These are phyloP conservation scores for Limenitis camilla DNA, from an alignment of 2,888 invertebrate genomes.

Conservation along the genomic window DNA sequence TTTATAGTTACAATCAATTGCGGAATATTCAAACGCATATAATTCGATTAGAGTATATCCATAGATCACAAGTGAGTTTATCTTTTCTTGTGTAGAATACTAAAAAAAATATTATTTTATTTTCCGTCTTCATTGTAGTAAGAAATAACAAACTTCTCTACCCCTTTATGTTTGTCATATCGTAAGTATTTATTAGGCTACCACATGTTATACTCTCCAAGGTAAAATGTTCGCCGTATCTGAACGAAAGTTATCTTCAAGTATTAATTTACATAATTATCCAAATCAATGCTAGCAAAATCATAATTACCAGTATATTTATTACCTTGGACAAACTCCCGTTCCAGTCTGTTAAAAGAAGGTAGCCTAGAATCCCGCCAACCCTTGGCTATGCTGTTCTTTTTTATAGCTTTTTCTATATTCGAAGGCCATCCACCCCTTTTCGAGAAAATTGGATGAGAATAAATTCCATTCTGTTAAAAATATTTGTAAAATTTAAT, in stretches of 20 bases:
- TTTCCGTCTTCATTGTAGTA: too few species aligned
- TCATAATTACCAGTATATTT: background rate
- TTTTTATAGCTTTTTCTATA: constrained; percentile 49
- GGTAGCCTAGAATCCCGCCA: constrained; percentile 55
- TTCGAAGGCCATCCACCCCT: constrained; percentile 65
- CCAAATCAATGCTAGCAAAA: background rate
- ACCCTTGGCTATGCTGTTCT: constrained; percentile 51
- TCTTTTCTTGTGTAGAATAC: too few species aligned
- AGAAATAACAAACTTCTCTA: too few species aligned
- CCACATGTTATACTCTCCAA: too few species aligned
- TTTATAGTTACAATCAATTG: too few species aligned
- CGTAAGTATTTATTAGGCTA: too few species aligned
- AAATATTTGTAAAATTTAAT: background rate
- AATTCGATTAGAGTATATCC: too few species aligned
- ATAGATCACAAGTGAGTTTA: too few species aligned
- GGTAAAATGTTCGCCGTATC: too few species aligned
- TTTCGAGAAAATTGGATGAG: constrained; percentile 54
- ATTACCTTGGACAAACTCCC: constrained; percentile 40
- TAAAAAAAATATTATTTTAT: too few species aligned
- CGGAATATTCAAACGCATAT: too few species aligned
- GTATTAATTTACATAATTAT: background rate
- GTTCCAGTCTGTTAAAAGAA: constrained; percentile 42
- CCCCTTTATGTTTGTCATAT: too few species aligned
- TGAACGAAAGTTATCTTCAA: background rate
- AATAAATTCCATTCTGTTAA: constrained; percentile 46